These are phyloP conservation scores for Actinemys pallida DNA, from an alignment of 2,113 vertebrate species.

Conservation along the genomic window DNA sequence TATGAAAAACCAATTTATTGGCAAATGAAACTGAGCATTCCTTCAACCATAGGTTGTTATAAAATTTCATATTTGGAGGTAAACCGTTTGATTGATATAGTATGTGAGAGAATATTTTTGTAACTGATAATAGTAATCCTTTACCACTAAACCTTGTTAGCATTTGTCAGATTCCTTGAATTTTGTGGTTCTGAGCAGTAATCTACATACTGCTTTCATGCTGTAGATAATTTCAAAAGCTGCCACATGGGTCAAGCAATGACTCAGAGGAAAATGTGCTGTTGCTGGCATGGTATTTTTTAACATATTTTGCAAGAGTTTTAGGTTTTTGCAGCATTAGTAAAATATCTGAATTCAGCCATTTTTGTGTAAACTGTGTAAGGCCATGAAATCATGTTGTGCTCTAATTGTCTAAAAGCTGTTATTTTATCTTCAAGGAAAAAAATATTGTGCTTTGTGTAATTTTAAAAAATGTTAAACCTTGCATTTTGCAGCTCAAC, in stretches of 20 bases:
- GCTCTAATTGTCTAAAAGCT: constrained; percentile 27
- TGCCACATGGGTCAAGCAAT: constrained; percentile 13
- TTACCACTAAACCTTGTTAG: constrained; percentile 51
- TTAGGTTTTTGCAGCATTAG: constrained; percentile 46
- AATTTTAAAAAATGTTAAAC: constrained; percentile 19
- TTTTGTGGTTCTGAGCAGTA: not conserved
- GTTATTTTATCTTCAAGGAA: constrained; percentile 1
- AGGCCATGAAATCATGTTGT: constrained; percentile 56
- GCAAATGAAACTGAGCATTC: constrained; percentile 90
- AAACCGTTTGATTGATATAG: constrained; percentile 76
- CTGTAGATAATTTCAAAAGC: constrained; percentile 45
- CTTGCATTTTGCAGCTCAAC: constrained; percentile 50
- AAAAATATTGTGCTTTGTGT: constrained; percentile 6
- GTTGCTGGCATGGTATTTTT: constrained; percentile 7
- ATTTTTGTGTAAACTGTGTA: constrained; percentile 33
- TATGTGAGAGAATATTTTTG: constrained; percentile 56
- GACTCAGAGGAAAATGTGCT: constrained; percentile 31
- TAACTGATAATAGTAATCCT: constrained; percentile 21
- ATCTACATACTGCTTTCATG: constrained; percentile 50
- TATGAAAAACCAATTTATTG: constrained; percentile 95
- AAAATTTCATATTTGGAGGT: constrained; percentile 83
- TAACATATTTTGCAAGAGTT: constrained; percentile 18
- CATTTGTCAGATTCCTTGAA: constrained; percentile 56
- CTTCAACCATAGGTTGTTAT: constrained; percentile 85
- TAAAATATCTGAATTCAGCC: constrained; percentile 27